Evolutionary conservation across 2,888 invertebrate genomes (phyloP).

Genomic region (Drosophila flavopinicola): DNA sequence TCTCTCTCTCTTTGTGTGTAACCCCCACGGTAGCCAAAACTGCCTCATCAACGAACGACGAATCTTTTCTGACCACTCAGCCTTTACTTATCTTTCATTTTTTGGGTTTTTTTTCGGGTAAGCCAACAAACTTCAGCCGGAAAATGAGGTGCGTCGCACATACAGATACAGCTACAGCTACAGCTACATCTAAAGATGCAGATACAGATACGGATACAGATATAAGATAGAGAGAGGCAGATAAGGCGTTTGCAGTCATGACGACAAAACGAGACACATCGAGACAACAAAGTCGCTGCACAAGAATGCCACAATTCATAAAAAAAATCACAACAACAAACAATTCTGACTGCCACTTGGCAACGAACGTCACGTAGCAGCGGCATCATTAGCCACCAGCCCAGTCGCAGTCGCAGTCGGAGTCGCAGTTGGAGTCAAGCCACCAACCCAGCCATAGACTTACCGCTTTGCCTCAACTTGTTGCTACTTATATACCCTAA

Average conservation of each 20-base stretch:
- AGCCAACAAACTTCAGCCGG: constrained; percentile 59
- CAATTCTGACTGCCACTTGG: constrained; percentile 74
- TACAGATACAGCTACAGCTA: constrained; percentile 14
- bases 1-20: neutral
- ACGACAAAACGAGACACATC: constrained; percentile 40
- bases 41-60: constrained; percentile 36
- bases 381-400: constrained; percentile 73
- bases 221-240: constrained; percentile 18
- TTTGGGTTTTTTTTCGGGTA: constrained; percentile 16
- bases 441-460: constrained; percentile 21
- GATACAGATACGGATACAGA: constrained; percentile 21
- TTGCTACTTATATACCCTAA: constrained; percentile 9
- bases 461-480: constrained; percentile 26
- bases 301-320: constrained; percentile 75
- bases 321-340: constrained; percentile 41
- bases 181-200: constrained; percentile 17
- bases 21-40: constrained; percentile 21
- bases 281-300: constrained; percentile 29
- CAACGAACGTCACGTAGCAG: constrained; percentile 76
- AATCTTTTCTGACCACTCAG: constrained; percentile 5
- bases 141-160: constrained; percentile 69
- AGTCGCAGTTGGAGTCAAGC: constrained; percentile 17
- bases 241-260: constrained; percentile 33
- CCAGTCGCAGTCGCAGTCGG: constrained; percentile 22
- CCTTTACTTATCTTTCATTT: constrained; percentile 38